These are phyloP conservation scores for Stenodera caucasica DNA, from an alignment of 2,888 invertebrate genomes.

Conservation along the genomic window DNA sequence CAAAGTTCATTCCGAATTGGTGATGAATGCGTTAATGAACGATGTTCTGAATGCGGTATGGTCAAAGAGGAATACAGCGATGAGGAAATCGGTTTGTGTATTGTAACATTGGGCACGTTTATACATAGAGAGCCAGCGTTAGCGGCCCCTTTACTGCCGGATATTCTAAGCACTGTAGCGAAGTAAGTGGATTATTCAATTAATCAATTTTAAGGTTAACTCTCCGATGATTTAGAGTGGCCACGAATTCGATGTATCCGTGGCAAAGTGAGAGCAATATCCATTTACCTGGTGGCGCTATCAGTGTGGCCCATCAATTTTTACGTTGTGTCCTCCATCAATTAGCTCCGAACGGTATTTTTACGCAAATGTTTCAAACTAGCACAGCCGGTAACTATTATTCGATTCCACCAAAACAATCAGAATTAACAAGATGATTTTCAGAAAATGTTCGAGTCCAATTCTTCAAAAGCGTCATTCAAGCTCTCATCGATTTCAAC, in stretches of 20 bases:
- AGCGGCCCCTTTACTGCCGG: constrained; percentile 92
- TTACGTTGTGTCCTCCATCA: constrained; percentile 95
- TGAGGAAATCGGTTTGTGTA: constrained; percentile 92
- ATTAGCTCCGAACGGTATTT: constrained; percentile 94
- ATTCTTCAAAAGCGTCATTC: constrained; percentile 93
- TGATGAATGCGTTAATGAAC: constrained; percentile 71
- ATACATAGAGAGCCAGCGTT: constrained; percentile 93
- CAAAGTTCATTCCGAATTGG: constrained; percentile 69
- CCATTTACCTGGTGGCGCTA: constrained; percentile 91
- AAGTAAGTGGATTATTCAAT: constrained; percentile 61
- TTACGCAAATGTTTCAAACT: constrained; percentile 92
- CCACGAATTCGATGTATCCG: constrained; percentile 77
- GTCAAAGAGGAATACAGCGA: constrained; percentile 92
- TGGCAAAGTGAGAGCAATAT: constrained; percentile 88
- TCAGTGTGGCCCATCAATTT: constrained; percentile 96
- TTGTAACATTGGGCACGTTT: constrained; percentile 92
- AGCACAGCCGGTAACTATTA: constrained; percentile 74
- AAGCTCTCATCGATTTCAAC: constrained; percentile 92
- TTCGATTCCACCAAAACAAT: not conserved
- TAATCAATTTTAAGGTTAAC: no score
- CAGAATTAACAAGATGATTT: constrained; percentile 15
- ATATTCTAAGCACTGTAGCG: constrained; percentile 85
- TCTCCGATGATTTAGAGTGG: constrained; percentile 64
- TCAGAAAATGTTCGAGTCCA: constrained; percentile 72
- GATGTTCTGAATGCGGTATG: constrained; percentile 89